A percentile compares a stretch with the other conserved stretches of the same genome.
phyloP scores from a whole-genome alignment of 1,140 invertebrate species.

The Drosophila lowei region DNA sequence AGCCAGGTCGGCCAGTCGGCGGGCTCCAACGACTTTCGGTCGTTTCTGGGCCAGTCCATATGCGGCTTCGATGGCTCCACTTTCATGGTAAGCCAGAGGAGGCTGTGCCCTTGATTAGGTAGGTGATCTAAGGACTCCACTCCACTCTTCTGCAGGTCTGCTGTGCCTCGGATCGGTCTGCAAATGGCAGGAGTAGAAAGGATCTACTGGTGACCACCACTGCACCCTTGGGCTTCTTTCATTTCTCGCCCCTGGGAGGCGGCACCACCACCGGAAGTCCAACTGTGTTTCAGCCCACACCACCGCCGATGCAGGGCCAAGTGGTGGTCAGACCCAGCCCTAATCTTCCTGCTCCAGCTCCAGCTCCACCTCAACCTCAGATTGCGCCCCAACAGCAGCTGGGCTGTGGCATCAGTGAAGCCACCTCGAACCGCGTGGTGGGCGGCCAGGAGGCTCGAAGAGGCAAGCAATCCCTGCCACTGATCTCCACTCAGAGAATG shows the following conservation, averaged over 20 bases:
- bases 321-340: conserved; percentile 11
- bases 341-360: no score
- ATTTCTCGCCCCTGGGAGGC: conserved; percentile 46
- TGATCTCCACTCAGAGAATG: no score
- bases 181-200: conserved; percentile 51
- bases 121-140: no score
- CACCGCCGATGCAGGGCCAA: conserved; percentile 40
- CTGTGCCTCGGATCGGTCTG: conserved; percentile 34
- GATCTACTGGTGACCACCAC: conserved; percentile 23
- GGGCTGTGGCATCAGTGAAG: conserved; percentile 69
- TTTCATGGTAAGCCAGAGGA: conserved; percentile 76
- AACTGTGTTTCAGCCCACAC: conserved; percentile 61
- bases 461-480: conserved; percentile 30
- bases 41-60: conserved; percentile 84
- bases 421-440: conserved; percentile 80
- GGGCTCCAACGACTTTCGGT: conserved; percentile 52
- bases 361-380: background rate
- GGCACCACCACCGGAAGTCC: conserved; percentile 13
- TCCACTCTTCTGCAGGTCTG: conserved; percentile 40
- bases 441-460: conserved; percentile 78
- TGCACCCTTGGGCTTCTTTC: conserved; percentile 36
- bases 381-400: background rate
- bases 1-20: conserved; percentile 46
- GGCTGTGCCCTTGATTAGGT: background rate
- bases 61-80: conserved; percentile 84